Evolutionary conservation across 2,113 vertebrate genomes (phyloP), one percentile per base, ranked within the genome.

Genomic region (Falco punctatus): DNA sequence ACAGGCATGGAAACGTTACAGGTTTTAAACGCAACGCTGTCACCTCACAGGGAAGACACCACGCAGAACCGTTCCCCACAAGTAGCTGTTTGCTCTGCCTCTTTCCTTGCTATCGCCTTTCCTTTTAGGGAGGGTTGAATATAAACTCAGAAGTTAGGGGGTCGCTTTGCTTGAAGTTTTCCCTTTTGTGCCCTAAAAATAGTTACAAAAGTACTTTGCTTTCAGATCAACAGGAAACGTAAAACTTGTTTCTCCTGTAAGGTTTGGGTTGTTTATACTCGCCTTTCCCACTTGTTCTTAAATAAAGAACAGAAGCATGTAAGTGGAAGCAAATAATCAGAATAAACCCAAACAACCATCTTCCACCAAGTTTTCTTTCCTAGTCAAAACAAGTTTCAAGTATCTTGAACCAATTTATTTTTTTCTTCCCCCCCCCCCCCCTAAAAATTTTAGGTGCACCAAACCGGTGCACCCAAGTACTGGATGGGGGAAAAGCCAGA

Each of bases 11-110:
- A 21, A 72, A 32, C 12, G 46, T 11, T 18, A 5, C 11, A 5
- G 51, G 23, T 46, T 30, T 27, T 15, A 40, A 12, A 11, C 0
- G 5, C n/a, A 33, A 9, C 3, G 4, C 19, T 15, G 33, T n/a
- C 49, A 16, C 33, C 33, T 3, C 15, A 38, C 28, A 57, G 64
- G 13, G 8, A 7, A 24, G 59, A 8, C 4, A 2, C 1, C 1
- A 2, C 1, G 27, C 12, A 15, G n/a, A 49, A 7, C 15, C 11
- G 1, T 6, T 6, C 40, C 40, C 67, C 12, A 19, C 35, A 12
- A 11, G 12, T 0, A 13, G 48, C 81, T 8, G 15, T 15, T 27
- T 17, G 44, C 51, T 35, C 24, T 30, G 44, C 65, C 55, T 19
- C 73, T 23, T 5, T 12, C 42, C 54, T 35, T 13, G 2, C 51